phyloP scores from a whole-genome alignment of 2,113 vertebrate genomes.

The Bufo bufo region DNA sequence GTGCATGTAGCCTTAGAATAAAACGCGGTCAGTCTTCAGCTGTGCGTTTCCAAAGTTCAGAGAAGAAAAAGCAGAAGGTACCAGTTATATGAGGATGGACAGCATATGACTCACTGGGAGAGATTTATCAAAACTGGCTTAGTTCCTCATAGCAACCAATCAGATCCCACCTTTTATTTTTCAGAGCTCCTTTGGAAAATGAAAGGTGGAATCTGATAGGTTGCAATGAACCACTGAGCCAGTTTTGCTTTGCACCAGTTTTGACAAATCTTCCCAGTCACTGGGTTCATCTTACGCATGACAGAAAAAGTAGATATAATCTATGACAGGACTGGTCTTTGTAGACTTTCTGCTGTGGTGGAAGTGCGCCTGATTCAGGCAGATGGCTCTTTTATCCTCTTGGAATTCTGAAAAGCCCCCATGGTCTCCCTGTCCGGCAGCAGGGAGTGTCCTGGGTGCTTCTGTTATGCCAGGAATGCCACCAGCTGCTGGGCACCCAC shows the following conservation, averaged over 20 bases:
- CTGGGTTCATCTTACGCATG: too few species aligned
- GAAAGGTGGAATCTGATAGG: too few species aligned
- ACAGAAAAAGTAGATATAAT: too few species aligned
- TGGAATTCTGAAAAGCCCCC: constrained; percentile 49
- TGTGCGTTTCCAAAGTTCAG: background rate
- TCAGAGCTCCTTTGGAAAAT: too few species aligned
- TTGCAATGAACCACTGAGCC: too few species aligned
- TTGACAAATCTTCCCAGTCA: too few species aligned
- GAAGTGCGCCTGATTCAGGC: background rate
- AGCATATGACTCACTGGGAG: background rate
- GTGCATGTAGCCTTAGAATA: too few species aligned
- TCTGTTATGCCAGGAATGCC: constrained; percentile 45
- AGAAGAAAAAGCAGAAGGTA: background rate
- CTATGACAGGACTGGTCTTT: background rate
- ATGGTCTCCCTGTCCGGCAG: constrained; percentile 17
- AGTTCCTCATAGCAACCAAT: too few species aligned
- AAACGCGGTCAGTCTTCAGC: background rate
- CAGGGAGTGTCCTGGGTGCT: constrained; percentile 53
- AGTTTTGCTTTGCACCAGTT: too few species aligned
- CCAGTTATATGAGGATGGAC: background rate
- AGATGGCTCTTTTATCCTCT: constrained; percentile 33
- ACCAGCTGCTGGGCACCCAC: constrained; percentile 50
- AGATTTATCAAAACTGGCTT: too few species aligned
- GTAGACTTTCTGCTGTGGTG: background rate
- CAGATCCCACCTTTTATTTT: too few species aligned